These are phyloP conservation scores for Hycleus phaleratus DNA, from an alignment of 1,140 invertebrate species.

Conservation along the genomic window DNA sequence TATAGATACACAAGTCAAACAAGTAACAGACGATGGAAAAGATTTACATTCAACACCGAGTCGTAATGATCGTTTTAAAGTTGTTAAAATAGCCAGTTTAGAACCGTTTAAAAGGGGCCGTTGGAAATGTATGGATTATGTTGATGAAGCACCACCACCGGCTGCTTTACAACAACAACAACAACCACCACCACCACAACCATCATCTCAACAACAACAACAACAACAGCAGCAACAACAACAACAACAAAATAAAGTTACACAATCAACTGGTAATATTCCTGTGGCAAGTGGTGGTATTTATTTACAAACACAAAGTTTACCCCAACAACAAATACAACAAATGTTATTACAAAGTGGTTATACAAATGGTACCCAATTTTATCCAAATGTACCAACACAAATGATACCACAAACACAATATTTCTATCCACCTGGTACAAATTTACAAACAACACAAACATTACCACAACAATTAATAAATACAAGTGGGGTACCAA, in stretches of 20 bases:
- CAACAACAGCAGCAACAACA: not conserved
- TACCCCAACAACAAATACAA: slow-evolving; percentile 39
- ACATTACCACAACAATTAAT: slow-evolving; percentile 26
- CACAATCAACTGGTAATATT: slow-evolving; percentile 25
- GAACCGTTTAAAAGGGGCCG: slow-evolving; percentile 90
- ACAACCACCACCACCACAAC: not conserved
- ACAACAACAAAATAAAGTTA: slow-evolving; percentile 18
- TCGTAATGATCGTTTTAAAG: slow-evolving; percentile 85
- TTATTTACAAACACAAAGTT: slow-evolving; percentile 38
- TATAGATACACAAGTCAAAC: slow-evolving; percentile 15
- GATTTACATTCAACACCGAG: slow-evolving; percentile 37
- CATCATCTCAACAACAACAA: not conserved
- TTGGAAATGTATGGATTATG: slow-evolving; percentile 95
- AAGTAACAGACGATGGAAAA: slow-evolving; percentile 26
- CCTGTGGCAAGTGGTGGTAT: slow-evolving; percentile 20
- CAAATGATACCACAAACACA: slow-evolving; percentile 35
- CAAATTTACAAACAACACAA: slow-evolving; percentile 29
- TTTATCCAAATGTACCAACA: slow-evolving; percentile 32
- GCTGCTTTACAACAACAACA: not conserved
- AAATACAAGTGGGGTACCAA: slow-evolving; percentile 20
- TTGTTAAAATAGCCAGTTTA: slow-evolving; percentile 94
- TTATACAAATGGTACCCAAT: slow-evolving; percentile 32
- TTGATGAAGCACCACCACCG: slow-evolving; percentile 51
- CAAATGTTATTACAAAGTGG: slow-evolving; percentile 36
- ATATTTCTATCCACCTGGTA: slow-evolving; percentile 34